These are phyloP conservation scores for Phyllostomus hastatus DNA, from an alignment of 2,113 vertebrate genomes.

Conservation along the genomic window DNA sequence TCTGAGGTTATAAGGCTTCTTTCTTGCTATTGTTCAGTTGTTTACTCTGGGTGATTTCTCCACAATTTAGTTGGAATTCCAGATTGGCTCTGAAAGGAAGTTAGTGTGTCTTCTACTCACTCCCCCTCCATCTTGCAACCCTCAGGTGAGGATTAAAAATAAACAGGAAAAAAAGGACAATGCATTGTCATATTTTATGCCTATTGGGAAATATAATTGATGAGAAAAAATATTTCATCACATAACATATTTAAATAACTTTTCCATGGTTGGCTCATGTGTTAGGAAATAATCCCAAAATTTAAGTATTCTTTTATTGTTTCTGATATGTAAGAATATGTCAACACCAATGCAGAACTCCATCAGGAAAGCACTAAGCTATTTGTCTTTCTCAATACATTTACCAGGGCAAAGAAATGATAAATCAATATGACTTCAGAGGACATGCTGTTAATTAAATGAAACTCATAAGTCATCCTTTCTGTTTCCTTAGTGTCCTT, in stretches of 20 bases:
- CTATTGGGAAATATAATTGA: not conserved
- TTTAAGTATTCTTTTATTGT: not conserved
- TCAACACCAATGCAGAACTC: not conserved
- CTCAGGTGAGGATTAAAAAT: too few species aligned
- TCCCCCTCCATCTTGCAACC: too few species aligned
- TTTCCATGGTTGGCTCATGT: not conserved
- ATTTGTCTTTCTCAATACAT: constrained; percentile 39
- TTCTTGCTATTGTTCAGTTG: too few species aligned
- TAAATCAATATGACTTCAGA: constrained; percentile 48
- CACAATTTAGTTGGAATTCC: too few species aligned
- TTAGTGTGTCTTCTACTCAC: too few species aligned
- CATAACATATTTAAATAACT: not conserved
- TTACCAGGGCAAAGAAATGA: not conserved
- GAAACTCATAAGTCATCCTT: constrained; percentile 43
- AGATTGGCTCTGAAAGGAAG: too few species aligned
- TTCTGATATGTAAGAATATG: not conserved
- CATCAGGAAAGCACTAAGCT: not conserved
- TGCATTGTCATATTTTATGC: not conserved
- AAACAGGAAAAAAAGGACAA: not conserved
- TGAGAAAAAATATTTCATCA: not conserved
- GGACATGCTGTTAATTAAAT: constrained; percentile 68
- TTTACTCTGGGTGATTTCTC: too few species aligned
- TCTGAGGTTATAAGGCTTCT: too few species aligned
- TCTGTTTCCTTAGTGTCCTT: constrained; percentile 32
- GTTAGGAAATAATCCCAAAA: not conserved